These are phyloP conservation scores for Tragelaphus eurycerus DNA, from an alignment of 2,797 vertebrate species.

Conservation along the genomic window DNA sequence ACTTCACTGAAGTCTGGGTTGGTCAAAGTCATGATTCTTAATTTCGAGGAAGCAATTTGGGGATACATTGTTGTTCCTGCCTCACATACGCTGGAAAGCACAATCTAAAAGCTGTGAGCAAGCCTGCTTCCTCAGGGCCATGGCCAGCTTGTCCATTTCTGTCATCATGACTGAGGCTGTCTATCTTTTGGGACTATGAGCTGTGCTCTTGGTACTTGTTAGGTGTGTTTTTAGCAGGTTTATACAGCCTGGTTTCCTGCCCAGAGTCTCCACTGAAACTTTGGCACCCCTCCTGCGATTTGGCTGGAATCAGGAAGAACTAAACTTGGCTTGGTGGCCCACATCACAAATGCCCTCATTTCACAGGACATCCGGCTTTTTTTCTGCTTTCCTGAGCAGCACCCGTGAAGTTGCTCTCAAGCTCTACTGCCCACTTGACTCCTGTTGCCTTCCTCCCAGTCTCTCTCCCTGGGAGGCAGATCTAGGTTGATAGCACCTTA, in stretches of 20 bases:
- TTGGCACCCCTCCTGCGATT: neutral
- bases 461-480: neutral
- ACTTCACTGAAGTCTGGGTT: neutral
- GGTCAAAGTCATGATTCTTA: neutral
- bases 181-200: neutral
- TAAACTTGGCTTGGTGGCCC: conserved; percentile 40
- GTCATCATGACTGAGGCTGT: neutral
- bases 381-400: conserved; percentile 66
- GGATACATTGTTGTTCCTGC: neutral
- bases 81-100: neutral
- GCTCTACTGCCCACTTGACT: neutral
- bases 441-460: neutral
- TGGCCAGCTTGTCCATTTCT: neutral
- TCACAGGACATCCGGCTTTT: conserved; percentile 69
- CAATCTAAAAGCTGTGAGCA: neutral
- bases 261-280: neutral
- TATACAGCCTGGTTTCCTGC: conserved; percentile 23
- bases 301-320: conserved; percentile 50
- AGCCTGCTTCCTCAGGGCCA: neutral
- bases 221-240: neutral
- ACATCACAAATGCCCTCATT: conserved; percentile 50
- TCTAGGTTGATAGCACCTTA: neutral
- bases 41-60: neutral
- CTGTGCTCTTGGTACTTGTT: neutral
- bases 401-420: neutral